Evolutionary conservation across 2,888 invertebrate species (phyloP).

Genomic region (Drosophila infuscata): DNA sequence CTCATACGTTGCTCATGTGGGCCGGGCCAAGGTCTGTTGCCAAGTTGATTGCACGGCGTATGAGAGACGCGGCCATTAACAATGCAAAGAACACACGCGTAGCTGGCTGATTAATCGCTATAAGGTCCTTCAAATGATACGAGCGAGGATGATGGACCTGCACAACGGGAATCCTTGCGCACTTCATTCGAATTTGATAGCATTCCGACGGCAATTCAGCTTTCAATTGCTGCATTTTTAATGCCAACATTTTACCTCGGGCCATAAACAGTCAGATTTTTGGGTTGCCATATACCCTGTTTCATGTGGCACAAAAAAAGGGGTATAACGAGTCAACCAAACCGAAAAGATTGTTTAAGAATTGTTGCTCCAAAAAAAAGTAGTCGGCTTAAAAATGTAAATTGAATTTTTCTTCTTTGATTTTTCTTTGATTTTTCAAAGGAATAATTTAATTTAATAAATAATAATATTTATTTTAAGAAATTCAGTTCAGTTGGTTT

Average conservation of each 20-base stretch:
- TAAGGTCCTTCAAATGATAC: conserved; percentile 18
- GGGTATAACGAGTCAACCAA: background rate
- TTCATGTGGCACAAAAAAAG: background rate
- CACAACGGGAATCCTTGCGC: conserved; percentile 16
- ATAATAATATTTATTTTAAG: background rate
- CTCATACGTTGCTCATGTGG: conserved; percentile 50
- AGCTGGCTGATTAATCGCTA: conserved; percentile 64
- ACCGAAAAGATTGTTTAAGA: background rate
- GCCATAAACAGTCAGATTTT: conserved; percentile 46
- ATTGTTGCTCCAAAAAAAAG: background rate
- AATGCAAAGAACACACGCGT: conserved; percentile 28
- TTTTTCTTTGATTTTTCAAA: background rate
- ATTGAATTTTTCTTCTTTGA: background rate
- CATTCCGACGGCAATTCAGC: conserved; percentile 64
- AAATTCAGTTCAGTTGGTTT: background rate
- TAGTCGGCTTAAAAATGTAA: background rate
- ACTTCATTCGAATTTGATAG: conserved; percentile 72
- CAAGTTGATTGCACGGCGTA: conserved; percentile 14
- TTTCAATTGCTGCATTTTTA: conserved; percentile 80
- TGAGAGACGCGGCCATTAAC: conserved; percentile 47
- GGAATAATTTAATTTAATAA: background rate
- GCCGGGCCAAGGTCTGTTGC: conserved; percentile 25
- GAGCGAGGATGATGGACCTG: background rate
- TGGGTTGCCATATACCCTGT: conserved; percentile 16
- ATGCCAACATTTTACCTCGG: conserved; percentile 41